phyloP scores from a whole-genome alignment of 2,888 invertebrate species.

The Drosophila helvetica region DNA sequence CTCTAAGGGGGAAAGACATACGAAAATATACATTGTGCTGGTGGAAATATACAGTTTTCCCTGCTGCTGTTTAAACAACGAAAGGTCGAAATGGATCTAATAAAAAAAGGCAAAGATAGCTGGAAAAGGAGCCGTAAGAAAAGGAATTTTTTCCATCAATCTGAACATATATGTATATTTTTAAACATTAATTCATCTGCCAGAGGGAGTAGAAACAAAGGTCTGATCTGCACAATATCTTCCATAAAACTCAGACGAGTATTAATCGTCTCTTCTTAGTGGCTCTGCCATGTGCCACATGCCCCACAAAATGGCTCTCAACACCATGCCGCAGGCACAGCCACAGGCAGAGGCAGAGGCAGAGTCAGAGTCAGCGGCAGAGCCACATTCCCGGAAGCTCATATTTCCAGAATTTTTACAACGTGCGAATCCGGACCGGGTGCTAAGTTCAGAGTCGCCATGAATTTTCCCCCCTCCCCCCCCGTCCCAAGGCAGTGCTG shows the following conservation, averaged over 20 bases:
- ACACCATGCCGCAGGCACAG: constrained; percentile 12
- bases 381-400: constrained; percentile 66
- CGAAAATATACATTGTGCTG: too few species aligned
- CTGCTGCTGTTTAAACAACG: too few species aligned
- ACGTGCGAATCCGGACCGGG: constrained; percentile 54
- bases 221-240: constrained; percentile 8
- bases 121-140: too few species aligned
- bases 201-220: neutral
- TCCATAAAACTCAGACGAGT: constrained; percentile 1
- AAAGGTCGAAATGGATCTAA: too few species aligned
- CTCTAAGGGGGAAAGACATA: too few species aligned
- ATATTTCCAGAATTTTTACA: constrained; percentile 67
- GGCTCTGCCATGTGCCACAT: constrained; percentile 32
- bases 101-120: too few species aligned
- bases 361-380: neutral
- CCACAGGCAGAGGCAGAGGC: too few species aligned
- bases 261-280: constrained; percentile 26
- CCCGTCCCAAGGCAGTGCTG: constrained; percentile 59
- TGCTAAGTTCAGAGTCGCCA: constrained; percentile 62
- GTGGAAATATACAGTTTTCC: too few species aligned
- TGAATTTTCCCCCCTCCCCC: constrained; percentile 47
- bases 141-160: too few species aligned
- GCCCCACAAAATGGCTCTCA: constrained; percentile 28
- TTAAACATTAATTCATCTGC: neutral
- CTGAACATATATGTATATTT: too few species aligned